These are phyloP conservation scores for Antheraea pernyi DNA, from an alignment of 1,140 invertebrate genomes.

Conservation along the genomic window DNA sequence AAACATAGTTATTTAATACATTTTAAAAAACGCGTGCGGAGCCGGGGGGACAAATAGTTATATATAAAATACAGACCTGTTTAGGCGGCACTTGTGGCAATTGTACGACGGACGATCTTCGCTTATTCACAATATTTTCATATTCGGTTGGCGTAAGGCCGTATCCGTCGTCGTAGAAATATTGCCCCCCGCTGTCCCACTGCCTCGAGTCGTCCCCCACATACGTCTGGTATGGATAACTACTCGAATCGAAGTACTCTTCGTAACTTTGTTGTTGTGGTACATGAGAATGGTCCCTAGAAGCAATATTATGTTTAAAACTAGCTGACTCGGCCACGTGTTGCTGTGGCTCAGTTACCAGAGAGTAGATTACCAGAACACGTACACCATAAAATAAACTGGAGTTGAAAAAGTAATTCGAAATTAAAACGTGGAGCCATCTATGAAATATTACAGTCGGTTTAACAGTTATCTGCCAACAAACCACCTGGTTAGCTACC, in stretches of 20 bases:
- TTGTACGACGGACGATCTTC: slow-evolving; percentile 75
- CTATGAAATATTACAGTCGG: too few species aligned
- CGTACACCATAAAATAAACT: too few species aligned
- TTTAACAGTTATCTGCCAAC: too few species aligned
- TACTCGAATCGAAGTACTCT: slow-evolving; percentile 79
- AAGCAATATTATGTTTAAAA: slow-evolving; percentile 19
- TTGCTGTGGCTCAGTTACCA: too few species aligned
- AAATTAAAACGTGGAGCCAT: too few species aligned
- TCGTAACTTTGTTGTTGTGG: slow-evolving; percentile 76
- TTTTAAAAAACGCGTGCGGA: too few species aligned
- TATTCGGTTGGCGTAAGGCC: slow-evolving; percentile 67
- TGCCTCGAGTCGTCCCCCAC: slow-evolving; percentile 84
- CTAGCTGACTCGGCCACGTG: too few species aligned
- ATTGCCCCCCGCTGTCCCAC: slow-evolving; percentile 84
- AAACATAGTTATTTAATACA: too few species aligned
- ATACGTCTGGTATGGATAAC: slow-evolving; percentile 79
- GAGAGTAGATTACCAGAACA: neutral
- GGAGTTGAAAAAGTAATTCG: too few species aligned
- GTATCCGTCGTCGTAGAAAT: slow-evolving; percentile 62
- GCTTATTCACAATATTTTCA: slow-evolving; percentile 71
- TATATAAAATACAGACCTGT: slow-evolving; percentile 37
- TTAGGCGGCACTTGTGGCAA: slow-evolving; percentile 73
- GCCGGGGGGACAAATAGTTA: too few species aligned
- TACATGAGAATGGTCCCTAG: slow-evolving; percentile 73
- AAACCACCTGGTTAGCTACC: too few species aligned